Evolutionary conservation across 2,888 invertebrate genomes (phyloP).

Genomic region (Euzetes globulus): DNA sequence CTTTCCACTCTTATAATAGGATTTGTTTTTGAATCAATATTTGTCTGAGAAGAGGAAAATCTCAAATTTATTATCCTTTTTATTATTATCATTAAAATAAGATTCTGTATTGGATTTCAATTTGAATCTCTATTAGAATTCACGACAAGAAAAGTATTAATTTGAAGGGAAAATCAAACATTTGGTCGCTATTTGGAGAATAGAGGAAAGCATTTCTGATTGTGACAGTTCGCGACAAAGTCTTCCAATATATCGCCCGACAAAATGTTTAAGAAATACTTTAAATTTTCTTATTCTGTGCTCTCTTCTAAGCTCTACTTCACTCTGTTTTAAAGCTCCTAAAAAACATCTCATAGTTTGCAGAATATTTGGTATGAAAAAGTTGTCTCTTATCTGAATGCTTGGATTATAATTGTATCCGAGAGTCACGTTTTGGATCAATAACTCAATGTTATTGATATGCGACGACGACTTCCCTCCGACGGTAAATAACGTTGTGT

Average conservation of each 20-base stretch:
- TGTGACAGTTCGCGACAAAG: too few species aligned
- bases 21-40: neutral
- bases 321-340: neutral
- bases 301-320: neutral
- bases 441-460: neutral
- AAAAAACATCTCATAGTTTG: neutral
- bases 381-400: constrained; percentile 12
- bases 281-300: too few species aligned
- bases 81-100: neutral
- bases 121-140: too few species aligned
- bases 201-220: too few species aligned
- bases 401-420: constrained; percentile 27
- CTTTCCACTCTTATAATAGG: neutral
- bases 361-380: neutral
- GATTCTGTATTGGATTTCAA: too few species aligned
- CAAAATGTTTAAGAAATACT: too few species aligned
- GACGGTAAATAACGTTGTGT: neutral
- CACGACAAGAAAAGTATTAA: too few species aligned
- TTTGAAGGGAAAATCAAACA: too few species aligned
- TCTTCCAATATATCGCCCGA: too few species aligned
- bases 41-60: neutral
- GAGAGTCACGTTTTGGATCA: constrained; percentile 29
- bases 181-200: too few species aligned
- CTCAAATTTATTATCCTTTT: neutral
- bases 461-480: neutral